These are phyloP conservation scores for Phocides pigmalion DNA, from an alignment of 1,140 invertebrate genomes.

Conservation along the genomic window DNA sequence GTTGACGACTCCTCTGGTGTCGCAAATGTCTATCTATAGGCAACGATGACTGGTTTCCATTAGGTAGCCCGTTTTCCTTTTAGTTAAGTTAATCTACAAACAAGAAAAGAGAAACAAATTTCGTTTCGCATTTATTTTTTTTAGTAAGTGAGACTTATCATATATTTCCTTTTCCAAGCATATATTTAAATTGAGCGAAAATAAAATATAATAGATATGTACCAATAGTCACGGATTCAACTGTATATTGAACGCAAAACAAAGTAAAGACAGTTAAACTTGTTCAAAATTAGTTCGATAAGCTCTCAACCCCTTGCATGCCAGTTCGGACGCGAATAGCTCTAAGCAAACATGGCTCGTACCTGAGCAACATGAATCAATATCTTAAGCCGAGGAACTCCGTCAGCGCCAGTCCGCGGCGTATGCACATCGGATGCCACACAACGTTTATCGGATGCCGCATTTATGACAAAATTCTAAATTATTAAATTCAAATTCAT, in stretches of 20 bases:
- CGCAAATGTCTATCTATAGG: too few relatives aligned
- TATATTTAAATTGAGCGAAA: neutral
- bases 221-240: neutral
- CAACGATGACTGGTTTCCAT: too few relatives aligned
- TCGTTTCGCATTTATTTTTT: too few relatives aligned
- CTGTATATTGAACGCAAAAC: neutral
- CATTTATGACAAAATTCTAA: slow-evolving; percentile 11
- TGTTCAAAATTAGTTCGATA: slow-evolving; percentile 21
- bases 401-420: slow-evolving; percentile 55
- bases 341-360: slow-evolving; percentile 45
- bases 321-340: slow-evolving; percentile 35
- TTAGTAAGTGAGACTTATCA: too few relatives aligned
- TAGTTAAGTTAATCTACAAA: too few relatives aligned
- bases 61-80: too few relatives aligned
- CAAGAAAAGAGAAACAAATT: too few relatives aligned
- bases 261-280: neutral
- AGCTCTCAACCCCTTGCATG: slow-evolving; percentile 2
- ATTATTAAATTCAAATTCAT: too few relatives aligned
- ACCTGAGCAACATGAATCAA: slow-evolving; percentile 73
- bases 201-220: too few relatives aligned
- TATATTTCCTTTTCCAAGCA: too few relatives aligned
- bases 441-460: slow-evolving; percentile 34
- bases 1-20: too few relatives aligned
- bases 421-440: slow-evolving; percentile 51
- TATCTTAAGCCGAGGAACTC: slow-evolving; percentile 60